Base-by-base conservation (phyloP, 92 coral and sea anemone genomes). In the Pocillopora grandis region DNA sequence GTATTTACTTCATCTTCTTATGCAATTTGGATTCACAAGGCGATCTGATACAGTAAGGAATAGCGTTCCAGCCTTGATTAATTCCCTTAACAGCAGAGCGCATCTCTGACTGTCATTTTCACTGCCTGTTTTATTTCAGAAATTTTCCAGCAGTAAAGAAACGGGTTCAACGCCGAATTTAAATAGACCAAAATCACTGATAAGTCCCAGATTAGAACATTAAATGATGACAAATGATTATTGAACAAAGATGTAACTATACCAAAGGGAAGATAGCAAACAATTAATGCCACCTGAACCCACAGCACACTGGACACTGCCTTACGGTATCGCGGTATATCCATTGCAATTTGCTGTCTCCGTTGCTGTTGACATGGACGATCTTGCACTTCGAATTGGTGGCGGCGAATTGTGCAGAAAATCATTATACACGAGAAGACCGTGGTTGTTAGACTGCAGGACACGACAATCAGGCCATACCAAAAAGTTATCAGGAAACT, bases 241-340 rank as follows among this genome's bases (percentile, higher is more conserved):
- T 12, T 49, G 15, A 52, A 19, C 60, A 72, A 49, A 52, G 77
- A 58, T 12, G 59, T 16, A 58, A 52, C 36, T 18, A 81, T 42
- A 31, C 59, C 36, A 36, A 31, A 58, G 0, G 85, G 85, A 2
- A 81, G 59, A 36, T 73, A 83, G 27, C 86, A 83, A 37, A 75
- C 73, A 17, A 62, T 57, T 52, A 83, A 16, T 15, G 86, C 1
- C n/a, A 83, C 16, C 79, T 83, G 86, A 12, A 73, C 18, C 62
- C 72, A 83, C 61, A 83, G 12, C 20, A 80, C 86, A 74, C 65
- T 62, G 10, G 42, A 73, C 19, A 83, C 86, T 83, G 86, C 68
- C 57, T 31, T 83, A 11, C 18, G 62, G 74, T 73, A 83, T 20
- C 71, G 86, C 19, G 80, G 74, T 14, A 74, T 63, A 80, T 83